Evolutionary conservation across 2,113 vertebrate genomes (phyloP).

Genomic region (Ceyx margarethae): DNA sequence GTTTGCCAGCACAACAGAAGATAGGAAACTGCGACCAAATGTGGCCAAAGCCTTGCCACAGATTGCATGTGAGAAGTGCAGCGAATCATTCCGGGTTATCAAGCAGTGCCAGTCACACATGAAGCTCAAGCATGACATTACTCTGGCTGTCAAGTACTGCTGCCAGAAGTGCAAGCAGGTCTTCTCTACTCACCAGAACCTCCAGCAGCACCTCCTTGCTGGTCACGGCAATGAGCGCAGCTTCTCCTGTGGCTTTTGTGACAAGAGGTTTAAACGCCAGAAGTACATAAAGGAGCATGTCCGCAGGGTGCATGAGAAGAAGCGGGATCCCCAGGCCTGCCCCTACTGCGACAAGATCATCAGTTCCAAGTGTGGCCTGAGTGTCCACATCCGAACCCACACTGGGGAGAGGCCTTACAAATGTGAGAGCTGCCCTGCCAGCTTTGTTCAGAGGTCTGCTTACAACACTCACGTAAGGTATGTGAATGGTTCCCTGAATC

Average conservation of each 20-base stretch:
- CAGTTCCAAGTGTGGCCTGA: conserved; percentile 40
- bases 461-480: conserved; percentile 64
- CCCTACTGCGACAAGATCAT: conserved; percentile 50
- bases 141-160: not conserved
- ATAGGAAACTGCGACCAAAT: not conserved
- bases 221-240: not conserved
- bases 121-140: not conserved
- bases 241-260: conserved; percentile 10
- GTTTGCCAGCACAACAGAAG: not conserved
- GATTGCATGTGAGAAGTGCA: not conserved
- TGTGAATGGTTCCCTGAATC: accelerated
- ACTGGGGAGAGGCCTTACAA: conserved; percentile 27
- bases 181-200: conserved; percentile 21
- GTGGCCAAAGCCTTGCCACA: not conserved
- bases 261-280: conserved; percentile 27
- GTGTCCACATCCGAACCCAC: not conserved
- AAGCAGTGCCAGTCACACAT: not conserved
- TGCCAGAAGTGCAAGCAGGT: conserved; percentile 14
- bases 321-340: not conserved
- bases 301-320: not conserved
- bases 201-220: conserved; percentile 10
- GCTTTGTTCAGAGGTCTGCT: conserved; percentile 65
- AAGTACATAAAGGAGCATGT: not conserved
- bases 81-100: not conserved
- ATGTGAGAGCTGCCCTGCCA: conserved; percentile 5